Conservation (phyloP, 2,113 vertebrate genomes). For the Illadopsis cleaveri region DNA sequence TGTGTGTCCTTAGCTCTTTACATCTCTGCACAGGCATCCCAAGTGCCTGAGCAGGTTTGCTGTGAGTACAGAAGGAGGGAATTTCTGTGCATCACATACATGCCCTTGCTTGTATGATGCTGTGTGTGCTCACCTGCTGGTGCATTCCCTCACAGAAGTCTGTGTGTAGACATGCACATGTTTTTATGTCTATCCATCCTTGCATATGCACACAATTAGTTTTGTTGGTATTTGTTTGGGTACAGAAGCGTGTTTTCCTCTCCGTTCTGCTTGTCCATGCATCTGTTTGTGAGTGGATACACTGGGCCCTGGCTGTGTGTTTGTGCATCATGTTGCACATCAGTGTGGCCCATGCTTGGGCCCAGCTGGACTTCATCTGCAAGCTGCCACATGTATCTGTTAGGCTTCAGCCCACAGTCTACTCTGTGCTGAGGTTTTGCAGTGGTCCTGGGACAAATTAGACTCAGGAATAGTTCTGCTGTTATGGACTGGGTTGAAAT, state of each 20-base stretch:
- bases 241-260: neutral
- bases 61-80: neutral
- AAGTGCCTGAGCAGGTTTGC: neutral
- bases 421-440: neutral
- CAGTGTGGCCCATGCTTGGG: neutral
- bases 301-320: neutral
- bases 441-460: neutral
- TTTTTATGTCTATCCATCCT: neutral
- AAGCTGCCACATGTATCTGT: neutral
- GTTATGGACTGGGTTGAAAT: neutral
- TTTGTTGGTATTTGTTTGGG: neutral
- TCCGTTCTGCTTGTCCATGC: neutral
- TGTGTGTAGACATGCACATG: neutral
- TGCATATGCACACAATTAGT: neutral
- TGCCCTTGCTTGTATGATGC: neutral
- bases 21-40: fast-evolving
- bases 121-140: neutral
- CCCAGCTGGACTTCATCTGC: neutral
- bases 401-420: neutral
- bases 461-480: neutral
- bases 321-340: fast-evolving
- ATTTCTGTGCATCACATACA: neutral
- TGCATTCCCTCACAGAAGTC: neutral
- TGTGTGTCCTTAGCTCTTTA: neutral
- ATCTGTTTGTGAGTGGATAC: neutral